Evolutionary conservation across 2,797 vertebrate genomes (phyloP), one percentile per base, ranked within the genome.

Genomic region (Anguilla megastoma): DNA sequence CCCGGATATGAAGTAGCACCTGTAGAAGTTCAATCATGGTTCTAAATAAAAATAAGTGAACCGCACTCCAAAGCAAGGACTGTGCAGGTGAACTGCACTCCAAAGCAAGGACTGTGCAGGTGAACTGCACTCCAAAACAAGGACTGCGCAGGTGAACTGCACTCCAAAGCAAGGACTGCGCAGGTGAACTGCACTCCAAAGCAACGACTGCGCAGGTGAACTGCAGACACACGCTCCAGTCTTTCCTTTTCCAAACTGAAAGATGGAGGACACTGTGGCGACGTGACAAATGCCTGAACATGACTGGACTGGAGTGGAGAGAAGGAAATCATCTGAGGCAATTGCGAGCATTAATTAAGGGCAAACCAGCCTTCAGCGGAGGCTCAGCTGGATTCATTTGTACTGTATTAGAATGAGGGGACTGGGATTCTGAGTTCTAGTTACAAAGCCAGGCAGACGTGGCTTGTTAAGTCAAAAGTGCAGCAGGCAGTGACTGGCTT

Each of bases 401-500:
- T 12, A 36, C 71, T 18, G 71, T 41, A 16, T 30, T 76, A 16
- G 18, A 33, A 76, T 76, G 30, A 76, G 36, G 71, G 30, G 71
- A 33, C 71, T 16, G 12, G 3, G 5, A 36, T 41, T 18, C 36
- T 80, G 41, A 33, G 76, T 41, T 18, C 36, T 80, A 41, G 76
- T 48, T 48, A 2, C 71, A 16, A 76, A 36, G 27, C 36, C 36
- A 21, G 12, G 76, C 36, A 80, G 14, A 45, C 33, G 10, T n/a
- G 27, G 56, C 21, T 45, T 56, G 60, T 89, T 89, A 82, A 63
- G 79, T 89, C 52, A 36, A 9, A 76, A 30, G 45, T 14, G 27
- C 86, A 79, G 89, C 54, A 79, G 48, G 52, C 63, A 84, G 88
- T 9, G 74, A 86, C 76, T n/a, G 8, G 27, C 60, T 86, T 84